Conservation (phyloP, 2,797 vertebrate genomes). For the Helostoma temminkii region DNA sequence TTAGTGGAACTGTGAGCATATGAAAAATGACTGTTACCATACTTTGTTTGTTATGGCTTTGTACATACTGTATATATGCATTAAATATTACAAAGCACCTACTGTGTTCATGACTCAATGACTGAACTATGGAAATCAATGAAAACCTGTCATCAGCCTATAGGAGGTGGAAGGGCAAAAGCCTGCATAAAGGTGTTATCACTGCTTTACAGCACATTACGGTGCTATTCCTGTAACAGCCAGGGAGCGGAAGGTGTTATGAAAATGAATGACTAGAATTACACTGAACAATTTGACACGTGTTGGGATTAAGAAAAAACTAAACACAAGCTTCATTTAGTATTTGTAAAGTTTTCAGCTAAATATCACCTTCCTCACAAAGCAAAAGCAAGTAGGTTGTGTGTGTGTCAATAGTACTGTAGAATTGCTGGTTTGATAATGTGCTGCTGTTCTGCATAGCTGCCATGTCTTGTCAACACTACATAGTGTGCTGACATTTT, state of each 20-base stretch:
- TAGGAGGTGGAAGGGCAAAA: background rate
- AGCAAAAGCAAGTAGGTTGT: too few species aligned
- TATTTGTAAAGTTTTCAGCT: too few species aligned
- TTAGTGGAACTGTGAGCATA: conserved; percentile 41
- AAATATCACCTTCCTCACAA: too few species aligned
- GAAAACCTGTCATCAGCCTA: background rate
- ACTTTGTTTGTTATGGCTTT: conserved; percentile 48
- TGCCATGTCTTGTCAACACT: background rate
- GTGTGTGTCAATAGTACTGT: background rate
- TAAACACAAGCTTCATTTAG: too few species aligned
- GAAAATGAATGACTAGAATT: too few species aligned
- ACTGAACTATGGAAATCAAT: background rate
- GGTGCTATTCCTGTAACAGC: too few species aligned
- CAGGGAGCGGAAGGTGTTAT: too few species aligned
- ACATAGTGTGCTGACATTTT: background rate
- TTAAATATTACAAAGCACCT: conserved; percentile 26
- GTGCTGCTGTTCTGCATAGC: background rate
- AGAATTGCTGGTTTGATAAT: background rate
- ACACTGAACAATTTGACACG: too few species aligned
- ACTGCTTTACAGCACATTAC: too few species aligned
- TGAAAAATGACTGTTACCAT: conserved; percentile 51
- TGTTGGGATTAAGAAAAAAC: too few species aligned
- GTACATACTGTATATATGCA: conserved; percentile 31
- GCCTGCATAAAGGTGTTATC: too few species aligned
- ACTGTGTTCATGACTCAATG: background rate